These are phyloP conservation scores for Cotesia typhae DNA, from an alignment of 1,140 invertebrate species.

Conservation along the genomic window DNA sequence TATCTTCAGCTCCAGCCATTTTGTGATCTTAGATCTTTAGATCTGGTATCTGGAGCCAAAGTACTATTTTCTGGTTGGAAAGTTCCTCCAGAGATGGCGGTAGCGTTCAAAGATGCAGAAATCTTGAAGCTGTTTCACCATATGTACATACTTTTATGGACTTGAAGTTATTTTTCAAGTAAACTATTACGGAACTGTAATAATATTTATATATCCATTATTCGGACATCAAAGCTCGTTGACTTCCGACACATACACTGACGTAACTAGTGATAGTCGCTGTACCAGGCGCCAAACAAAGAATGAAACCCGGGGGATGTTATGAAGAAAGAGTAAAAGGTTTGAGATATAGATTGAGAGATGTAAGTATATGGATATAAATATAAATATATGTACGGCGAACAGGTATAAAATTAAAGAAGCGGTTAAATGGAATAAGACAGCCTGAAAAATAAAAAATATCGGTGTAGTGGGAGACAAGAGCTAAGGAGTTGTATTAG, in stretches of 20 bases:
- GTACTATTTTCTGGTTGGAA: no score
- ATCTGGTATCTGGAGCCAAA: no score
- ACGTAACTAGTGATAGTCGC: constrained; percentile 58
- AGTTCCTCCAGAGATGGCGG: no score
- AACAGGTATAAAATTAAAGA: constrained; percentile 29
- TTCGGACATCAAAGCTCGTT: constrained; percentile 23
- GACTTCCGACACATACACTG: constrained; percentile 39
- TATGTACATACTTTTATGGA: no score
- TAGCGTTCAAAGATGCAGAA: no score
- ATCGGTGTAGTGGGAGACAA: constrained; percentile 12
- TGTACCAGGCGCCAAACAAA: constrained; percentile 50
- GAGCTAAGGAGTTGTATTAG: constrained; percentile 25
- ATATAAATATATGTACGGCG: constrained; percentile 7
- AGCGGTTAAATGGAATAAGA: constrained; percentile 29
- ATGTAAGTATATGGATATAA: constrained; percentile 8
- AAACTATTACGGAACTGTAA: constrained; percentile 27
- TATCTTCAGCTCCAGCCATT: no score
- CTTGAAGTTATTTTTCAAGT: no score
- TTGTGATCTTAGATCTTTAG: no score
- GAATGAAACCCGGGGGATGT: constrained; percentile 34
- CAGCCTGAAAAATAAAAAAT: constrained; percentile 10
- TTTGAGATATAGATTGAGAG: no score
- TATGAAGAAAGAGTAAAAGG: constrained; percentile 24
- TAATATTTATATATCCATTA: constrained; percentile 28
- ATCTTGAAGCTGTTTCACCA: no score